These are phyloP conservation scores for Anticlea derivata DNA, from an alignment of 2,888 invertebrate species.

Conservation along the genomic window DNA sequence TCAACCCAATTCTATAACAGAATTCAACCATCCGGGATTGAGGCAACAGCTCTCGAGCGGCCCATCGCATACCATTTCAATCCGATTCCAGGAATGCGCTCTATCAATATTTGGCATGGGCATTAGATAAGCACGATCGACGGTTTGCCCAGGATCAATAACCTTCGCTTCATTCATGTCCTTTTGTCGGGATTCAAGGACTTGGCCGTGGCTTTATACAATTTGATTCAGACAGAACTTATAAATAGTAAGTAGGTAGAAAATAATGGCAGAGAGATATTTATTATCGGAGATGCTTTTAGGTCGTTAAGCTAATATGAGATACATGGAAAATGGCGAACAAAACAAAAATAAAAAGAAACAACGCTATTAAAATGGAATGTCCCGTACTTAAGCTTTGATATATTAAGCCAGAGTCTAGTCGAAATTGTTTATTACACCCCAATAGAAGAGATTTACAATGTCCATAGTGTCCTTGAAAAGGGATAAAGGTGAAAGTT, in stretches of 20 bases:
- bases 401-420: slow-evolving; percentile 53
- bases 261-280: slow-evolving; percentile 2
- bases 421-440: slow-evolving; percentile 57
- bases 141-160: slow-evolving; percentile 48
- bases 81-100: slow-evolving; percentile 56
- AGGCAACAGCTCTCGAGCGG: slow-evolving; percentile 9
- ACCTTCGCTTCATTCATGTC: slow-evolving; percentile 39
- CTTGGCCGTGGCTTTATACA: neutral
- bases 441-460: slow-evolving; percentile 50
- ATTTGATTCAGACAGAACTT: neutral
- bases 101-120: slow-evolving; percentile 59
- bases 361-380: slow-evolving; percentile 51
- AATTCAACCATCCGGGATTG: slow-evolving; percentile 11
- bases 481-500: slow-evolving; percentile 54
- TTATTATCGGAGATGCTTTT: slow-evolving; percentile 23
- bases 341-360: slow-evolving; percentile 54
- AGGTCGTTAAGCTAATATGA: slow-evolving; percentile 39
- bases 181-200: slow-evolving; percentile 26
- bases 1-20: slow-evolving; percentile 1
- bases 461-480: slow-evolving; percentile 44
- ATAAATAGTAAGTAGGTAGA: neutral
- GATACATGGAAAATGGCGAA: slow-evolving; percentile 40
- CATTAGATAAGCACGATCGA: slow-evolving; percentile 58
- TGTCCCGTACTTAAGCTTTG: slow-evolving; percentile 44
- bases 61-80: slow-evolving; percentile 38